These are phyloP conservation scores for Acrobasis consociella DNA, from an alignment of 2,888 invertebrate genomes.

Conservation along the genomic window DNA sequence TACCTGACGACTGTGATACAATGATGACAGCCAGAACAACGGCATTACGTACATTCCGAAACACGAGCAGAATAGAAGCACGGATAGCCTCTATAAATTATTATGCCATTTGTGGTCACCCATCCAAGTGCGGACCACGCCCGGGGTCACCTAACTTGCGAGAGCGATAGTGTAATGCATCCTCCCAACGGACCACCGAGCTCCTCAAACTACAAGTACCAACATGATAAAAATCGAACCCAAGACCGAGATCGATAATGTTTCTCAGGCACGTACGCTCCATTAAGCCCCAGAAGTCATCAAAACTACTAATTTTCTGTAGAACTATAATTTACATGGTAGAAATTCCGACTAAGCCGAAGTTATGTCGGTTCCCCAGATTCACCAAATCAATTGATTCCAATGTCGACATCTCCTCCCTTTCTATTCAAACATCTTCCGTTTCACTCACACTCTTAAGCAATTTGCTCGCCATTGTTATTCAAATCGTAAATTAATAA, in stretches of 20 bases:
- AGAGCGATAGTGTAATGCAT: no score
- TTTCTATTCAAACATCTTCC: constrained; percentile 26
- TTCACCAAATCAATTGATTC: constrained; percentile 30
- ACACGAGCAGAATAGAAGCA: no score
- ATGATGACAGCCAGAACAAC: no score
- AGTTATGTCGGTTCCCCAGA: constrained; percentile 21
- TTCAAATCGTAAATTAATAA: constrained; percentile 71
- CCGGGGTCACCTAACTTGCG: no score
- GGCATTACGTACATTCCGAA: no score
- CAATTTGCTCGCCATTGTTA: constrained; percentile 65
- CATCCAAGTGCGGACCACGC: no score
- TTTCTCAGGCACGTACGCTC: neutral
- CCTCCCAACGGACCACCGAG: no score
- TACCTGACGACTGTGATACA: no score
- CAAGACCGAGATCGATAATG: neutral
- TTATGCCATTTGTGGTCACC: no score
- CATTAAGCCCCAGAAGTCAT: neutral
- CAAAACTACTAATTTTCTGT: neutral
- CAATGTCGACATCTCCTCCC: constrained; percentile 24
- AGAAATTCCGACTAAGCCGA: neutral
- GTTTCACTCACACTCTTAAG: constrained; percentile 33
- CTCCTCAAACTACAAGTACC: no score
- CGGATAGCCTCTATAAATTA: no score
- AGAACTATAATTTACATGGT: neutral
- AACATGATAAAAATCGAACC: no score